Evolutionary conservation across 2,797 vertebrate genomes (phyloP).

Genomic region (Peromyscus eremicus): DNA sequence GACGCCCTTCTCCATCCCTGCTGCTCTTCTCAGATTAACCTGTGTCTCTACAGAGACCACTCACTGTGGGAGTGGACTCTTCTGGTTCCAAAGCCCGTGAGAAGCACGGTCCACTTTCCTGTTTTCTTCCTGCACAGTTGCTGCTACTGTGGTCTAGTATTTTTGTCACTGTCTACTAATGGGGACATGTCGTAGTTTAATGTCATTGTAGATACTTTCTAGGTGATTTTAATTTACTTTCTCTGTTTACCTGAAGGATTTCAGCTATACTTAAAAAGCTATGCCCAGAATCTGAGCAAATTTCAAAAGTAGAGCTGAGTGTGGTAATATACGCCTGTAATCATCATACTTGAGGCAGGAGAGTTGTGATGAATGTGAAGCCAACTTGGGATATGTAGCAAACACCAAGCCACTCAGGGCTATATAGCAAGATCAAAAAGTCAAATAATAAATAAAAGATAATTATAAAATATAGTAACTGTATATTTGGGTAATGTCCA

Average conservation of each 20-base stretch:
- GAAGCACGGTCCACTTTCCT: not conserved
- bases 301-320: slow-evolving; percentile 6
- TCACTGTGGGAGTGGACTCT: not conserved
- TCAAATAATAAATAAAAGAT: not conserved
- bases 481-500: not conserved
- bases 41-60: not conserved
- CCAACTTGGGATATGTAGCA: not conserved
- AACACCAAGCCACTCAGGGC: not conserved
- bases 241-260: not conserved
- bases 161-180: not conserved
- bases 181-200: not conserved
- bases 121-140: not conserved
- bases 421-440: not conserved
- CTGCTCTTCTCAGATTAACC: not conserved
- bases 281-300: not conserved
- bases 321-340: not conserved
- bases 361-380: not conserved
- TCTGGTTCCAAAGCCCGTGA: not conserved
- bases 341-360: not conserved
- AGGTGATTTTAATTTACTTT: not conserved
- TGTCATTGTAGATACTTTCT: not conserved
- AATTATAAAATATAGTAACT: too few relatives aligned
- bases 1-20: not conserved
- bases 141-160: not conserved
- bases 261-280: not conserved